A percentile compares a stretch with the other conserved stretches of the same genome.
Evolutionary conservation across 2,797 vertebrate species (phyloP).

Genomic region (Coregonus suidteri): DNA sequence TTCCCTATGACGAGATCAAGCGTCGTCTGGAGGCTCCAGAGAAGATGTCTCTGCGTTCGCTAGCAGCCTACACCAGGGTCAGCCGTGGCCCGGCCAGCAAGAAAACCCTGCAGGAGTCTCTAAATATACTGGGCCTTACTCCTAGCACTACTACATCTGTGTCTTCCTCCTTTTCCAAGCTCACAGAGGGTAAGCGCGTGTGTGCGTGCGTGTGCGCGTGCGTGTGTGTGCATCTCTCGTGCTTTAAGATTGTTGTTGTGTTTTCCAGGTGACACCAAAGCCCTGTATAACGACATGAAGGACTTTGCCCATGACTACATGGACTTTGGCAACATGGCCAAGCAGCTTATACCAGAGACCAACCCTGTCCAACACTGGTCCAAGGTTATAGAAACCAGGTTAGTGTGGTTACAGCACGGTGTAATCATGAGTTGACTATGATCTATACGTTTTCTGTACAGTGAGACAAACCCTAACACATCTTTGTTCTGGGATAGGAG

Average conservation of each 20-base stretch:
- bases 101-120: conserved; percentile 77
- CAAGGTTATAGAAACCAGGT: conserved; percentile 82
- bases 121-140: conserved; percentile 75
- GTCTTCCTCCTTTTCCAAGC: conserved; percentile 82
- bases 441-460: too few relatives aligned
- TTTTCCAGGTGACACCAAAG: conserved; percentile 73
- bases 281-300: conserved; percentile 80
- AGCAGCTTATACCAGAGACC: conserved; percentile 77
- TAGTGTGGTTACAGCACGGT: not conserved
- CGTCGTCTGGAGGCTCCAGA: conserved; percentile 78
- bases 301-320: conserved; percentile 81
- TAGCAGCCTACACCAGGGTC: conserved; percentile 82
- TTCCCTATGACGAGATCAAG: conserved; percentile 80
- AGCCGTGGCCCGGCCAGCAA: conserved; percentile 83
- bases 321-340: conserved; percentile 79
- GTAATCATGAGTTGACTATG: not conserved
- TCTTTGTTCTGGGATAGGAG: conserved; percentile 57
- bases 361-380: conserved; percentile 85
- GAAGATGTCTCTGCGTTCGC: conserved; percentile 82
- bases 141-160: conserved; percentile 82
- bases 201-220: not conserved
- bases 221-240: not conserved
- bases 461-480: too few relatives aligned
- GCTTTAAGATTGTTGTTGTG: not conserved
- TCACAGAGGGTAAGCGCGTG: conserved; percentile 74